Percentiles rank a stretch among this genome's conserved stretches.
phyloP scores from a whole-genome alignment of 1,140 invertebrate genomes.

The Drosophila miranda region DNA sequence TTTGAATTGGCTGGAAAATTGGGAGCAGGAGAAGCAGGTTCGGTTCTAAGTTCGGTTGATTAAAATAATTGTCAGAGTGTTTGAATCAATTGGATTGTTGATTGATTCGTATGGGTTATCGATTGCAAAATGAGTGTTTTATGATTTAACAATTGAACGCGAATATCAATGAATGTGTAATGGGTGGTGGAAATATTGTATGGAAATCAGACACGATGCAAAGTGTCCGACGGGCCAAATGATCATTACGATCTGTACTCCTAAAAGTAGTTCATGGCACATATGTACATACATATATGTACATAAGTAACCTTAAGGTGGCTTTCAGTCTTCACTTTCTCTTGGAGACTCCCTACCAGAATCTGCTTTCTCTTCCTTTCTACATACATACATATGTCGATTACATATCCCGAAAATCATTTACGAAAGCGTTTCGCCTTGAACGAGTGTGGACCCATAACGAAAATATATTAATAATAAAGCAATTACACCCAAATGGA shows the following conservation, averaged over 20 bases:
- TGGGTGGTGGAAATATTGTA: background rate
- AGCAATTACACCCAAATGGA: conserved; percentile 61
- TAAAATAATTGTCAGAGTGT: conserved; percentile 40
- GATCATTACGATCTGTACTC: too few relatives aligned
- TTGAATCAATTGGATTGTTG: conserved; percentile 34
- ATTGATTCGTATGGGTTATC: conserved; percentile 27
- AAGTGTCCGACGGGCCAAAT: too few relatives aligned
- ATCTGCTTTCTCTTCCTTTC: background rate
- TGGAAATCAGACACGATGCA: too few relatives aligned
- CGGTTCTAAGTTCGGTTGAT: conserved; percentile 22
- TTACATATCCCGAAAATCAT: background rate
- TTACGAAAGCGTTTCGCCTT: background rate
- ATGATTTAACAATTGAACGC: conserved; percentile 46
- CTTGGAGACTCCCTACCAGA: background rate
- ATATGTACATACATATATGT: too few relatives aligned
- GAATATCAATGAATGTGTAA: conserved; percentile 19
- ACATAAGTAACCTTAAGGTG: too few relatives aligned
- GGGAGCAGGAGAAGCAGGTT: conserved; percentile 14
- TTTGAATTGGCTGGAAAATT: conserved; percentile 45
- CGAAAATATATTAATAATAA: conserved; percentile 53
- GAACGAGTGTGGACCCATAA: conserved; percentile 14
- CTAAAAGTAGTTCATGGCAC: too few relatives aligned
- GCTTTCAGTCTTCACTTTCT: background rate
- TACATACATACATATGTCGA: too few relatives aligned
- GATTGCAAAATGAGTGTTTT: conserved; percentile 36